Percentiles rank a stretch among this genome's conserved stretches.
phyloP scores from a whole-genome alignment of 2,888 invertebrate species.

The Acronicta psi region DNA sequence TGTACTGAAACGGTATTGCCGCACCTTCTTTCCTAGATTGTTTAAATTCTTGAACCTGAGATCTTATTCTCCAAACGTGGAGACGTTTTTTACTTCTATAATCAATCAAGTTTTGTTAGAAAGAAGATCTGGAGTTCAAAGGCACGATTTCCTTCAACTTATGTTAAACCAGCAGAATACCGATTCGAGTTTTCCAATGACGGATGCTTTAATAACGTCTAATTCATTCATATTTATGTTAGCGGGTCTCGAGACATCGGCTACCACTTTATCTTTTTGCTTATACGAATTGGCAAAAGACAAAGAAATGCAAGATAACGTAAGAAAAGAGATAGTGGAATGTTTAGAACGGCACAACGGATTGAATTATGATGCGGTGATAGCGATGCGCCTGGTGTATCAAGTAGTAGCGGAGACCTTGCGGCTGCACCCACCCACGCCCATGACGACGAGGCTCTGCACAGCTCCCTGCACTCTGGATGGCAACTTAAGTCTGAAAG shows the following conservation, averaged over 20 bases:
- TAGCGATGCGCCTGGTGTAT: slow-evolving; percentile 75
- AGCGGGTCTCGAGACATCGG: slow-evolving; percentile 83
- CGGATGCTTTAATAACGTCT: slow-evolving; percentile 84
- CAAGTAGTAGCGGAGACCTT: slow-evolving; percentile 78
- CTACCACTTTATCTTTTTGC: slow-evolving; percentile 83
- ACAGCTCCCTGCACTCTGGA: slow-evolving; percentile 76
- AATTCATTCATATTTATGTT: slow-evolving; percentile 87
- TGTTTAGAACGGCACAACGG: slow-evolving; percentile 71
- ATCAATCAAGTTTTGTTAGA: slow-evolving; percentile 81
- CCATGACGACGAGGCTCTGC: slow-evolving; percentile 81
- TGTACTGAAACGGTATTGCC: slow-evolving; percentile 80
- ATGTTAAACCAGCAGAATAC: slow-evolving; percentile 83
- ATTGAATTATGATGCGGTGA: slow-evolving; percentile 79
- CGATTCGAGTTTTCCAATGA: slow-evolving; percentile 76
- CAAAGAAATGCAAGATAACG: slow-evolving; percentile 74
- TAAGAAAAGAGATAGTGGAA: slow-evolving; percentile 76
- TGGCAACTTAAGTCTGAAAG: slow-evolving; percentile 72
- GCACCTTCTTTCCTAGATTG: slow-evolving; percentile 79
- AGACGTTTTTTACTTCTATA: slow-evolving; percentile 78
- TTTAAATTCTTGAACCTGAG: slow-evolving; percentile 82
- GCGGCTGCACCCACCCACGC: slow-evolving; percentile 82
- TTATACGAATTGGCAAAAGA: slow-evolving; percentile 82
- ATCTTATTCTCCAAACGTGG: slow-evolving; percentile 80
- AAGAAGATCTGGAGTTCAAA: slow-evolving; percentile 72
- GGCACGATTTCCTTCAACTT: slow-evolving; percentile 83